These are phyloP conservation scores for Anhinga anhinga DNA, from an alignment of 2,113 vertebrate genomes.

Conservation along the genomic window DNA sequence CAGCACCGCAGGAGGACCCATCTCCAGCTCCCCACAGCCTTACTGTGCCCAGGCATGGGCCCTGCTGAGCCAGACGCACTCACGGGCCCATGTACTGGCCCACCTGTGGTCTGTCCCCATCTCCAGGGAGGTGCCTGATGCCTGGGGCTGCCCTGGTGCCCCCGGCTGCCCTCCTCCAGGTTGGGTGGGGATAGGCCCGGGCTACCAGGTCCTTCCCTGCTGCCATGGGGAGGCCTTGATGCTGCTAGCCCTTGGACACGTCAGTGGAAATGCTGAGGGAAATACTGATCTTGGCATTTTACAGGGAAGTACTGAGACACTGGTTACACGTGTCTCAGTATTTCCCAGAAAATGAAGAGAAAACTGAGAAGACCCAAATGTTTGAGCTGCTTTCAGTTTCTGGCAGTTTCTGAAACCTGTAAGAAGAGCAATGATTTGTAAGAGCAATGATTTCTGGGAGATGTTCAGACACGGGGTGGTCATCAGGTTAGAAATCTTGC, in stretches of 20 bases:
- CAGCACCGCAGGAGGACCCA: fast-evolving
- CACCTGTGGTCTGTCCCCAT: not conserved
- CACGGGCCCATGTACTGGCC: not conserved
- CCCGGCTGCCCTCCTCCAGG: not conserved
- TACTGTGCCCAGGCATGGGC: not conserved
- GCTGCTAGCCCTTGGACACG: not conserved
- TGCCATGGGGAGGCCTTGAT: not conserved
- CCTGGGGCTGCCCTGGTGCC: not conserved
- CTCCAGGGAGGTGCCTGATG: not conserved
- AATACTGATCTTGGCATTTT: not conserved
- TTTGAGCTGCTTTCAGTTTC: not conserved
- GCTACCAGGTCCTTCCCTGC: not conserved
- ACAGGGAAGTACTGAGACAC: not conserved
- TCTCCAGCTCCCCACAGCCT: not conserved
- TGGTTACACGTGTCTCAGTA: not conserved
- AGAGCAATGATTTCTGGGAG: not conserved
- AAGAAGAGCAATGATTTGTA: not conserved
- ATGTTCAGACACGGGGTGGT: not conserved
- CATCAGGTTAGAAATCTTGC: not conserved
- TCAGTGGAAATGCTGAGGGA: not conserved
- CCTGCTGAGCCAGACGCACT: not conserved
- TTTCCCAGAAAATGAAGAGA: not conserved
- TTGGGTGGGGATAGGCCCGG: not conserved
- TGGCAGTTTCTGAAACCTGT: not conserved
- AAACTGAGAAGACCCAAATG: not conserved